Percentiles rank a stretch among this genome's conserved stretches.
phyloP scores from a whole-genome alignment of 2,888 invertebrate species.

The Drosophila falleni region DNA sequence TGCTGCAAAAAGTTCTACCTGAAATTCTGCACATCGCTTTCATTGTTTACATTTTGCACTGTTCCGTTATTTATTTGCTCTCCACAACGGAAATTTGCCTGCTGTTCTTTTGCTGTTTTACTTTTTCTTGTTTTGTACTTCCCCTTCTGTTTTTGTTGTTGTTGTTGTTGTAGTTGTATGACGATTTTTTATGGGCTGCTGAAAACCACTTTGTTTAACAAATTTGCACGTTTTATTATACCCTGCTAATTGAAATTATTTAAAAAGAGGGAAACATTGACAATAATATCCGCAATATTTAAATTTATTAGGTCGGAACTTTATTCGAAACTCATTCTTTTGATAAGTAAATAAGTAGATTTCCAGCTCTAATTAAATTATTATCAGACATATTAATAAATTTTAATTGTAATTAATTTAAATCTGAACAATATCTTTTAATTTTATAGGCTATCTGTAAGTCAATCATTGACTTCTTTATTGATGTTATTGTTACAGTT shows the following conservation, averaged over 20 bases:
- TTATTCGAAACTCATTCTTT: too few species aligned
- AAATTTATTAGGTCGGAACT: neutral
- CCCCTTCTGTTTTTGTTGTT: constrained; percentile 8
- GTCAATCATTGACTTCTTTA: neutral
- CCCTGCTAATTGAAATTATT: constrained; percentile 3
- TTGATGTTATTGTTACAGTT: neutral
- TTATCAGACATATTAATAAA: too few species aligned
- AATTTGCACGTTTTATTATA: constrained; percentile 35
- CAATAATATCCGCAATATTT: neutral
- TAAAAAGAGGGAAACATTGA: neutral
- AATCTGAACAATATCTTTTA: too few species aligned
- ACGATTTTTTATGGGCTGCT: constrained; percentile 65
- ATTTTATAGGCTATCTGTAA: neutral
- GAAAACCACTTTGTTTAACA: constrained; percentile 75
- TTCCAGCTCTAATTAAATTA: too few species aligned
- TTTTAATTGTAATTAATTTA: too few species aligned
- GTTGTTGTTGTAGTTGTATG: constrained; percentile 23
- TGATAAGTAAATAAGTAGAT: too few species aligned
- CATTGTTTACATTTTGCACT: constrained; percentile 58
- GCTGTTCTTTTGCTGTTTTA: constrained; percentile 37
- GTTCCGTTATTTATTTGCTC: constrained; percentile 65
- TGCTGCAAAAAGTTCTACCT: constrained; percentile 47
- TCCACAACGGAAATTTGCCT: constrained; percentile 59
- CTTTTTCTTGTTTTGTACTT: neutral
- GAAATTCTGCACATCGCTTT: constrained; percentile 54